phyloP scores from a whole-genome alignment of 2,113 vertebrate species.

The Paracanthobrama guichenoti region DNA sequence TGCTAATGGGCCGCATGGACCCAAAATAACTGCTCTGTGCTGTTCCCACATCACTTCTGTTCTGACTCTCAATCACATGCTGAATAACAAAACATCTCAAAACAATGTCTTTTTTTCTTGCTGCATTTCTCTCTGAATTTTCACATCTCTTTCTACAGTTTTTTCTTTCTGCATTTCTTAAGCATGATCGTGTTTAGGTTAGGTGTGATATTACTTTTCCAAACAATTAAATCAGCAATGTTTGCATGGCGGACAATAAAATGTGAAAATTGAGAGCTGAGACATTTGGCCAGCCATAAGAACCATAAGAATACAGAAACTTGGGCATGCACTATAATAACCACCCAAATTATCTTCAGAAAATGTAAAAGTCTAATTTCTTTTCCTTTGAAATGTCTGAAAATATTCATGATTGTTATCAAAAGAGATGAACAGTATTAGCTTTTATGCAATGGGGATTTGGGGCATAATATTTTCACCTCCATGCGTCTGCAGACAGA shows the following conservation, averaged over 20 bases:
- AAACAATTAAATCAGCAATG: neutral
- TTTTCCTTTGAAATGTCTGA: neutral
- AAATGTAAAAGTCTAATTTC: neutral
- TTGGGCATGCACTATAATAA: neutral
- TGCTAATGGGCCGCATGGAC: conserved; percentile 57
- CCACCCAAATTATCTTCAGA: neutral
- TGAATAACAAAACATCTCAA: neutral
- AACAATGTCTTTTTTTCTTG: neutral
- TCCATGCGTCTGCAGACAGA: conserved; percentile 17
- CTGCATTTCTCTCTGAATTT: neutral
- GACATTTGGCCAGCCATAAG: neutral
- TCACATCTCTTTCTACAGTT: neutral
- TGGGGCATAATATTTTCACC: conserved; percentile 44
- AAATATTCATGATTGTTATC: conserved; percentile 24
- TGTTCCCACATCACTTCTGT: conserved; percentile 34
- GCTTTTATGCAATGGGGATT: conserved; percentile 10
- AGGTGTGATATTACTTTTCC: neutral
- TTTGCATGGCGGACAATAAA: neutral
- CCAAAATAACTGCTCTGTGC: conserved; percentile 53
- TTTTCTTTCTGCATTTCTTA: neutral
- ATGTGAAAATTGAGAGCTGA: neutral
- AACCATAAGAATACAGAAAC: neutral
- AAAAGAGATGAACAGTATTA: conserved; percentile 4
- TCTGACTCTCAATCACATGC: conserved; percentile 22
- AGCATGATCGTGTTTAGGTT: neutral